Evolutionary conservation across 2,888 invertebrate species (phyloP).

Genomic region (Plebejus argus): DNA sequence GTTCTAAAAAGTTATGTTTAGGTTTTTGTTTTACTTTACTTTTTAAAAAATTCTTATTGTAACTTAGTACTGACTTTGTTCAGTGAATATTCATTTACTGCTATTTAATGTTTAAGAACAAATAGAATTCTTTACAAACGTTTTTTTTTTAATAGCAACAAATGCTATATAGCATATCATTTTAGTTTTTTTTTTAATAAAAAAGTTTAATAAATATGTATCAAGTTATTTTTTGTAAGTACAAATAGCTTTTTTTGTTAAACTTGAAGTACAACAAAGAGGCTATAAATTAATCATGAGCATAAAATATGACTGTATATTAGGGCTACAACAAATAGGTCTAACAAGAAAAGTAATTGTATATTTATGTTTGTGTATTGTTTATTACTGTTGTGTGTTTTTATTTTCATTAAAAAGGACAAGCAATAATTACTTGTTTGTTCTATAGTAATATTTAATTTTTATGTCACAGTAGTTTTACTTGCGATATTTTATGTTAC

Average conservation of each 20-base stretch:
- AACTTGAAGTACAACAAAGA: conserved; percentile 4
- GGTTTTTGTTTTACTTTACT: background rate
- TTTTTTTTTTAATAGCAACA: background rate
- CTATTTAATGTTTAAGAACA: background rate
- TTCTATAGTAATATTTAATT: background rate
- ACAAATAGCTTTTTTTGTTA: conserved; percentile 11
- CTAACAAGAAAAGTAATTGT: background rate
- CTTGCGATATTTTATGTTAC: background rate
- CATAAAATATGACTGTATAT: background rate
- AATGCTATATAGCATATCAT: background rate
- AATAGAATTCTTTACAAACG: background rate
- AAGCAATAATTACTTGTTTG: background rate
- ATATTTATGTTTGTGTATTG: conserved; percentile 14
- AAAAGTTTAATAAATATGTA: background rate
- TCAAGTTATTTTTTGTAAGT: conserved; percentile 1
- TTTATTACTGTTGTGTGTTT: conserved; percentile 2
- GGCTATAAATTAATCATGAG: conserved; percentile 20
- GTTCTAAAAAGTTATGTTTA: background rate
- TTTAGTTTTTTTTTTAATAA: background rate
- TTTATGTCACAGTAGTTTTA: background rate
- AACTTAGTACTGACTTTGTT: too few relatives aligned
- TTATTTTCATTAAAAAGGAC: conserved; percentile 10
- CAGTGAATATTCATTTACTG: too few relatives aligned
- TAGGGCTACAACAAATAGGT: background rate
- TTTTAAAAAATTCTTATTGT: background rate